These are phyloP conservation scores for Drosophila conformis DNA, from an alignment of 2,888 invertebrate species.

Conservation along the genomic window DNA sequence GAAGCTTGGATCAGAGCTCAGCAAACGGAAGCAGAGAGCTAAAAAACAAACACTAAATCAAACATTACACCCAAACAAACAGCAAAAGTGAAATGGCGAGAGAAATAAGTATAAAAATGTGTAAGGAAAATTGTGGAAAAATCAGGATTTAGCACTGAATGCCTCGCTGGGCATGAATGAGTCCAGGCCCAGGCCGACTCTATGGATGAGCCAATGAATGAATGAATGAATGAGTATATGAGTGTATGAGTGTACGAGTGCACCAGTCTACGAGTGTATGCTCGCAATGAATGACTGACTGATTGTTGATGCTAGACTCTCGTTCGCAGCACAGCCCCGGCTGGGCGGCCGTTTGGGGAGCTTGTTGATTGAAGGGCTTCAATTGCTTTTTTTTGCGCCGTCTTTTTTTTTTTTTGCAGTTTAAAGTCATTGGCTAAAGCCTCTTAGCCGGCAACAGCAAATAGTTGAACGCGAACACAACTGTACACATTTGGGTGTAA, in stretches of 20 bases:
- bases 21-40: slow-evolving; percentile 59
- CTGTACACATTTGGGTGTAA: slow-evolving; percentile 18
- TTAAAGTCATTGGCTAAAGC: slow-evolving; percentile 38
- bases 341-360: slow-evolving; percentile 22
- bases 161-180: slow-evolving; percentile 66
- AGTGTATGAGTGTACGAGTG: slow-evolving; percentile 11
- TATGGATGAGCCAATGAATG: slow-evolving; percentile 50
- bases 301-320: slow-evolving; percentile 52
- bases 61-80: slow-evolving; percentile 68
- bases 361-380: slow-evolving; percentile 59
- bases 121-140: slow-evolving; percentile 59
- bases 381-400: slow-evolving; percentile 49
- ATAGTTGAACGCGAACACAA: slow-evolving; percentile 24
- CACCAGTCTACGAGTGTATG: slow-evolving; percentile 19
- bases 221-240: slow-evolving; percentile 17
- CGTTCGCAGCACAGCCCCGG: slow-evolving; percentile 7
- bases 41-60: slow-evolving; percentile 77
- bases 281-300: slow-evolving; percentile 50
- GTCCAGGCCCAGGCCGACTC: slow-evolving; percentile 17
- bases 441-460: slow-evolving; percentile 20
- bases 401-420: slow-evolving; percentile 34
- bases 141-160: slow-evolving; percentile 69
- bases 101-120: slow-evolving; percentile 62
- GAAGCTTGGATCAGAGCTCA: slow-evolving; percentile 46
- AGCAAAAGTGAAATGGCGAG: slow-evolving; percentile 61